Conservation (phyloP, 2,888 invertebrate genomes). For the Pyrocoelia pectoralis region DNA sequence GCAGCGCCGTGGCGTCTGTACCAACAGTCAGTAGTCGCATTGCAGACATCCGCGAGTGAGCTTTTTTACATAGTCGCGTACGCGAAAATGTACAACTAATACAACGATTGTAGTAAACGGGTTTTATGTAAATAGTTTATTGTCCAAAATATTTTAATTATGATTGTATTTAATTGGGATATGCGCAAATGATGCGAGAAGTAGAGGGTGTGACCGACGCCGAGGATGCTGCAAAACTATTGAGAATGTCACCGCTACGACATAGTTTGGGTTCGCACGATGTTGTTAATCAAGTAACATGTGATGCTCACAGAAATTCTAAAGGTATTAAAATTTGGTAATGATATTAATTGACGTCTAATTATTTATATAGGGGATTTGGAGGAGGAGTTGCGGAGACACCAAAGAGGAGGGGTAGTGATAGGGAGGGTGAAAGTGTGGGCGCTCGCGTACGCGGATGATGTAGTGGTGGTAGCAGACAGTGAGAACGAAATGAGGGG, state of each 20-base stretch:
- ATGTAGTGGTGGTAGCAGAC: too few relatives aligned
- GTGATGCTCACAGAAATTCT: conserved; percentile 39
- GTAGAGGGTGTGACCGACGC: conserved; percentile 60
- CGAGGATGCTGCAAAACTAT: conserved; percentile 62
- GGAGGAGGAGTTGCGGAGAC: too few relatives aligned
- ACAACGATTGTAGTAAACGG: neutral
- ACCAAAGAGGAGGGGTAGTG: too few relatives aligned
- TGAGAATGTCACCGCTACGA: conserved; percentile 67
- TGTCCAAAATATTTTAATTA: neutral
- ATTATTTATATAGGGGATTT: too few relatives aligned
- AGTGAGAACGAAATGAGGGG: too few relatives aligned
- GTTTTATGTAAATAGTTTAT: neutral
- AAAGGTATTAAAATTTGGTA: conserved; percentile 40
- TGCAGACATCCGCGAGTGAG: conserved; percentile 17
- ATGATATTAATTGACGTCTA: too few relatives aligned
- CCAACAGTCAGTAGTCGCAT: conserved; percentile 30
- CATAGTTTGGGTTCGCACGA: conserved; percentile 67
- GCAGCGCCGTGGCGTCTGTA: conserved; percentile 34
- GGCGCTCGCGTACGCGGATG: too few relatives aligned
- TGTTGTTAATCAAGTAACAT: conserved; percentile 51
- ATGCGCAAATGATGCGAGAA: conserved; percentile 54
- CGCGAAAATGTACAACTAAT: neutral
- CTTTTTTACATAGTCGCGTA: conserved; percentile 6
- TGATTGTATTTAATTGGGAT: conserved; percentile 38
- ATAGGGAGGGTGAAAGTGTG: too few relatives aligned